Conservation (phyloP, 2,888 invertebrate species). For the Pelosia muscerda region DNA sequence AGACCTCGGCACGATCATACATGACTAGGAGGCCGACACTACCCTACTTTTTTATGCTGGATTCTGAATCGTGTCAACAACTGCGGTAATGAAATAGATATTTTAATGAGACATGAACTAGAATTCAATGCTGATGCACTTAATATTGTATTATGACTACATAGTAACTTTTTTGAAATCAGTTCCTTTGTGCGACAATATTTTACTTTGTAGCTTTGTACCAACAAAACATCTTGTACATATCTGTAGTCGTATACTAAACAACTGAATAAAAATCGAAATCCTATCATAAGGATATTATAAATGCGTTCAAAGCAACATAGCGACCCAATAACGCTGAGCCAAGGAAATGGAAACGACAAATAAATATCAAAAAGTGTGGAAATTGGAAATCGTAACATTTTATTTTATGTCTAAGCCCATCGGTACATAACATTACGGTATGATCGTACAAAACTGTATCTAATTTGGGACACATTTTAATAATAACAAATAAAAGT, state of each 20-base stretch:
- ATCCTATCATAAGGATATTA: slow-evolving; percentile 42
- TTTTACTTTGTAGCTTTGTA: too few species aligned
- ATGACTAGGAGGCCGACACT: too few species aligned
- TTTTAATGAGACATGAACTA: too few species aligned
- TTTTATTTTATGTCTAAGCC: slow-evolving; percentile 25
- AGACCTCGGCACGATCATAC: too few species aligned
- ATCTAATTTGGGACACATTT: background rate
- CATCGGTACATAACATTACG: slow-evolving; percentile 13
- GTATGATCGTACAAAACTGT: background rate
- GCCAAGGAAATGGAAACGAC: slow-evolving; percentile 45
- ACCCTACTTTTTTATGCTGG: too few species aligned
- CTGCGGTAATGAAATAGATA: too few species aligned
- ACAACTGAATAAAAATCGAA: slow-evolving; percentile 32
- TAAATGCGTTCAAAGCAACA: slow-evolving; percentile 31
- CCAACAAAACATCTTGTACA: too few species aligned
- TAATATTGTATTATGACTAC: too few species aligned
- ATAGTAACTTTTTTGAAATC: too few species aligned
- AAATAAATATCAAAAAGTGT: slow-evolving; percentile 48
- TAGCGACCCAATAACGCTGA: slow-evolving; percentile 19
- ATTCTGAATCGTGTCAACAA: too few species aligned
- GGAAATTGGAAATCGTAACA: slow-evolving; percentile 44
- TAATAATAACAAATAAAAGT: too few species aligned
- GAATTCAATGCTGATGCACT: too few species aligned
- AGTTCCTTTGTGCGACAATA: background rate
- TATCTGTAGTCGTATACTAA: background rate